Percentiles rank a stretch among this genome's conserved stretches.
phyloP scores from a whole-genome alignment of 2,113 vertebrate species.

The Ailurus styani region DNA sequence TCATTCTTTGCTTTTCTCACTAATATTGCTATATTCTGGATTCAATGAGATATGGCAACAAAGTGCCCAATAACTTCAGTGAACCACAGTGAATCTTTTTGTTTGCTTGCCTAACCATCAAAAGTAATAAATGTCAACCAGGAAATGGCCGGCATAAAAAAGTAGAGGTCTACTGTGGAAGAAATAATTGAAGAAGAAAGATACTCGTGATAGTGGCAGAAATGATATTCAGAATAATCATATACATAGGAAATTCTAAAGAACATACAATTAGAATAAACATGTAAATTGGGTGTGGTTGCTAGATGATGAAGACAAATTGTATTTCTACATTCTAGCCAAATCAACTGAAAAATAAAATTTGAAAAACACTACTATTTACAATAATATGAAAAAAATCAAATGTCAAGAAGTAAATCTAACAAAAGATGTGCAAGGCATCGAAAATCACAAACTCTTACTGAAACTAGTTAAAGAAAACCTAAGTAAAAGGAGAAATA shows the following conservation, averaged over 20 bases:
- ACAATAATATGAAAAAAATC: neutral
- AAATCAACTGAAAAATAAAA: neutral
- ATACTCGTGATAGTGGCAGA: neutral
- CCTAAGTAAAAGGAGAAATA: neutral
- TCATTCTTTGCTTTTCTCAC: neutral
- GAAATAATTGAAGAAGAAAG: neutral
- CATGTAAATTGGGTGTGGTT: neutral
- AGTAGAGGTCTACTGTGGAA: neutral
- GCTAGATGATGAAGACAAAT: neutral
- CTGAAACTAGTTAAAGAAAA: neutral
- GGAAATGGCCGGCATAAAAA: neutral
- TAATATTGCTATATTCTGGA: neutral
- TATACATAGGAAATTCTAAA: neutral
- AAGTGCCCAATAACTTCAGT: neutral
- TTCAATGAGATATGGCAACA: neutral
- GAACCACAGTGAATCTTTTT: neutral
- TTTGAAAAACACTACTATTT: neutral
- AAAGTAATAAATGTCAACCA: neutral
- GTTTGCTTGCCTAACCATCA: neutral
- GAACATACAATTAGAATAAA: neutral
- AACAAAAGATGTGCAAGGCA: neutral
- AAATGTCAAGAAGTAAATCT: neutral
- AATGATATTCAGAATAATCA: neutral
- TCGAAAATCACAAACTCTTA: neutral
- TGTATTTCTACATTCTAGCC: neutral